Evolutionary conservation across 2,113 vertebrate species (phyloP).

Genomic region (Perognathus longimembris): DNA sequence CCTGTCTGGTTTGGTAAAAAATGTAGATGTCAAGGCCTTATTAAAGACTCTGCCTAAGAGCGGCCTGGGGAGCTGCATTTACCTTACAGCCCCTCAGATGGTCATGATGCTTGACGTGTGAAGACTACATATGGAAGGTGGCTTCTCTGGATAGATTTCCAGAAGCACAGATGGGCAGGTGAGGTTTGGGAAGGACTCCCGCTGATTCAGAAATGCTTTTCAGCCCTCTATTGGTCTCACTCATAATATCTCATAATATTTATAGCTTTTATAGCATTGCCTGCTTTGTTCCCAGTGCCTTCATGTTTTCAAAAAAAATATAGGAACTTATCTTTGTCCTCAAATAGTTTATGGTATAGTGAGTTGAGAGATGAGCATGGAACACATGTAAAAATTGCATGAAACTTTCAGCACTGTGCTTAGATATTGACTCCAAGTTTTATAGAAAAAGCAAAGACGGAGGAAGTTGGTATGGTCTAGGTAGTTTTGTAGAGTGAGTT

Average conservation of each 20-base stretch:
- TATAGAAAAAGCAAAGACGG: neutral
- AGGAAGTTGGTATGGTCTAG: rapidly evolving
- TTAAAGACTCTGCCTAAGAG: neutral
- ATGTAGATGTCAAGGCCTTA: neutral
- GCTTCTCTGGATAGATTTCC: conserved; percentile 9
- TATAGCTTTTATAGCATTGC: conserved; percentile 32
- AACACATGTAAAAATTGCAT: neutral
- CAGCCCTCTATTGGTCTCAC: neutral
- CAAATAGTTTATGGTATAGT: conserved; percentile 24
- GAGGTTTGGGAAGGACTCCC: conserved; percentile 38
- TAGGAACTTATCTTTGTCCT: conserved; percentile 11
- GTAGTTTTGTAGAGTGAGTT: neutral
- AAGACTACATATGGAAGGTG: neutral
- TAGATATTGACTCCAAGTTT: neutral
- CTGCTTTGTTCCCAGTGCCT: conserved; percentile 40
- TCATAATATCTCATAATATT: conserved; percentile 49
- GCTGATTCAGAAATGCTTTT: conserved; percentile 55
- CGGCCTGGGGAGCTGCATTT: neutral
- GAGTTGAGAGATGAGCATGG: neutral
- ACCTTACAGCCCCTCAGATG: neutral
- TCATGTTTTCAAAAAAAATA: conserved; percentile 48
- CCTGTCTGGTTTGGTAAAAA: neutral
- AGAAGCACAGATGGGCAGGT: neutral
- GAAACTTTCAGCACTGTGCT: neutral
- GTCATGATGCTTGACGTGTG: neutral